Evolutionary conservation across 2,797 vertebrate species (phyloP), one percentile per base, ranked within the genome.

Genomic region (Xenopus petersii): DNA sequence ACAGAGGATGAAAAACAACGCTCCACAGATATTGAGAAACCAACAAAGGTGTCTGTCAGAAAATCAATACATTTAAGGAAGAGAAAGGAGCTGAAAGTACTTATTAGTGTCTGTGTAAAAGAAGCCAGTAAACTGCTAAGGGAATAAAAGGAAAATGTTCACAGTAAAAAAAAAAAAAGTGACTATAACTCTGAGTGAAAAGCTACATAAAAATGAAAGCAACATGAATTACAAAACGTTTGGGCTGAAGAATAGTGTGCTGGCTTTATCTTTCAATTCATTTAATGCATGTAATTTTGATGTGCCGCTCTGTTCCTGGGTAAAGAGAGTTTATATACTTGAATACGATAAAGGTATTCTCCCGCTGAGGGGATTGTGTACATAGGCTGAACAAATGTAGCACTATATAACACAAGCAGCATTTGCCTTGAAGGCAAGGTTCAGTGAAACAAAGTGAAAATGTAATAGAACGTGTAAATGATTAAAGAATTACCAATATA

Each of bases 21-120:
- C 62, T 15, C 36, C 21, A 47, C 49, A 63, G 56, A 67, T 10
- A 73, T 56, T 54, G 51, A 73, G 72, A 36, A 36, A 24, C 9
- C 64, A 67, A 67, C 73, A 68, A 69, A 61, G 61, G 15, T 51
- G 42, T 59, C 55, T 68, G 70, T 68, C 65, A 64, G 60, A 73
- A 73, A 73, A 78, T 78, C 70, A 78, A 73, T 73, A 64, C 42
- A 72, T 63, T 47, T 68, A 47, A 63, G 64, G 15, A 67, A 68
- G 24, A 77, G 36, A 68, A 77, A 68, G 46, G 46, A 68, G 65
- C 60, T 62, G 56, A 67, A 68, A 67, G n/a, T 62, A 72, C 70
- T 33, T 77, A 71, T 71, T 77, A 11, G 69, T 67, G 65, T 67
- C 58, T 77, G 58, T 61, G 62, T 65, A 33, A 62, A 62, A 67